Evolutionary conservation across 2,797 vertebrate genomes (phyloP).

Genomic region (Mus spretus): DNA sequence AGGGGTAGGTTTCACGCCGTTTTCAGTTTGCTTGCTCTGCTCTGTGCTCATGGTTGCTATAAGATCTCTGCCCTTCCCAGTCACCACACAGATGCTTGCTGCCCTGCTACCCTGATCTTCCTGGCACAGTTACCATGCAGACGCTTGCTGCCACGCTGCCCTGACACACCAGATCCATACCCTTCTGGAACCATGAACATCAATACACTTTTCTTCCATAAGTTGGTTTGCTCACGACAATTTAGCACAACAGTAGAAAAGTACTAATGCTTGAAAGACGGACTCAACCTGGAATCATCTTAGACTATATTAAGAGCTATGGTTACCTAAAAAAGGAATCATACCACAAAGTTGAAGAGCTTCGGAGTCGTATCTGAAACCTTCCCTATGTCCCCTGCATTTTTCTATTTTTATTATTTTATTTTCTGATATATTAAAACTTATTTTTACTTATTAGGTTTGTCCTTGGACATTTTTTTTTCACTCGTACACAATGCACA

Average conservation of each 20-base stretch:
- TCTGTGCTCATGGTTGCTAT: too few relatives aligned
- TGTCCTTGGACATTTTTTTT: background rate
- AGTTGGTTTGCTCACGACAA: background rate
- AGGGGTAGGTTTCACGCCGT: background rate
- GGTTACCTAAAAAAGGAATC: background rate
- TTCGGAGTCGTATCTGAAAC: background rate
- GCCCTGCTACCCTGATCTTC: background rate
- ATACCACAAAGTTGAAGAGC: background rate
- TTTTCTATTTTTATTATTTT: background rate
- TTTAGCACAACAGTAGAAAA: background rate
- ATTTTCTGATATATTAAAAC: background rate
- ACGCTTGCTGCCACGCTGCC: background rate
- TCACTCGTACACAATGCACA: background rate
- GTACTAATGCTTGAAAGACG: background rate
- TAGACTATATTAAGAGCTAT: background rate
- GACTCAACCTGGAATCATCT: background rate
- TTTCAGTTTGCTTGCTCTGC: background rate
- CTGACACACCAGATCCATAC: background rate
- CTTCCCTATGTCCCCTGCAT: background rate
- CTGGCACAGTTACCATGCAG: too few relatives aligned
- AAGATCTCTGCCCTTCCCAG: background rate
- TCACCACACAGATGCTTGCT: background rate
- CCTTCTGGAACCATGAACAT: background rate
- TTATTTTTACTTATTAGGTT: background rate
- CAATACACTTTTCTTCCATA: background rate